Evolutionary conservation across 2,797 vertebrate genomes (phyloP), one percentile per base, ranked within the genome.

Genomic region (Poliocrania exsul): DNA sequence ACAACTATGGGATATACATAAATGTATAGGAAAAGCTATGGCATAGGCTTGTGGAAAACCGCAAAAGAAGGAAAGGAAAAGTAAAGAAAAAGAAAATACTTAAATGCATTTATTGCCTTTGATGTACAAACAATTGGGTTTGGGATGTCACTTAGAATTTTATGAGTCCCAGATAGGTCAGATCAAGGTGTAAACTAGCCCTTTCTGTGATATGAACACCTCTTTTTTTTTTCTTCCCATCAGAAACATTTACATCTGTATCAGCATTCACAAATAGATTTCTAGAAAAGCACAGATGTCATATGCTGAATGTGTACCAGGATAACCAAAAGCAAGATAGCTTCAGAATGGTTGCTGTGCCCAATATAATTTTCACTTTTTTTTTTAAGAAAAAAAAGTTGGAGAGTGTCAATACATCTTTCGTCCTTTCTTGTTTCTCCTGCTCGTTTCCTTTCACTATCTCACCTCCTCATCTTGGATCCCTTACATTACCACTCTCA

Each of bases 401-500:
- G 8, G 13, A 35, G 25, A 18, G 3, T 54, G 13, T 23, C 19
- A 57, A 53, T 20, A 15, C 4, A 31, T 29, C 15, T 60, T 69
- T 54, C 5, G 73, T 65, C 11, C 37, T 44, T 35, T 73, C 16
- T 60, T 69, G 1, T 50, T 46, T 72, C 14, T 81, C 16, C 50
- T 40, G 11, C 9, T 56, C 25, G 35, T 49, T 81, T 44, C 12
- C 18, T 74, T 91, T 61, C 17, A 33, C 4, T 35, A 3, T 35
- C 38, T 47, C 16, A 38, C 8, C 11, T 50, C 10, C 54, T 37
- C 28, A 29, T 51, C 40, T 37, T 20, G 35, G 17, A 33, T 47
- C 23, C 17, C 0, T 2, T 44, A 25, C 17, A 16, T 21, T 38
- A 88, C 16, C 0, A 0, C 7, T 56, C 16, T 78, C 40, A 51